Evolutionary conservation across 2,113 vertebrate genomes (phyloP).

Genomic region (Stegostoma tigrinum): DNA sequence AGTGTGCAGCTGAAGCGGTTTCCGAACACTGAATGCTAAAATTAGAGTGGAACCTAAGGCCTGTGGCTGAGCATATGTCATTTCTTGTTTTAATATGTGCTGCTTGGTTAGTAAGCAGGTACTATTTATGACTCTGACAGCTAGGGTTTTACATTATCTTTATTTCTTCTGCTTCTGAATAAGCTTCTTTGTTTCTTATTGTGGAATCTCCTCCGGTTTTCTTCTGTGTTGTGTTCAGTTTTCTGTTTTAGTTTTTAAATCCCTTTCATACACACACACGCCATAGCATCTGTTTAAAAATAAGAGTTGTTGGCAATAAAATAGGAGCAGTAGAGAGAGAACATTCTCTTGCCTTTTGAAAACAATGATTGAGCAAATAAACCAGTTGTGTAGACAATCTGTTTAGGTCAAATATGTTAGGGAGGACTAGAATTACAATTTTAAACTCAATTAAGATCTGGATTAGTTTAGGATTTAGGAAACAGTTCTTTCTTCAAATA

Average conservation of each 20-base stretch:
- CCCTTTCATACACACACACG: not conserved
- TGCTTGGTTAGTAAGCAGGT: slow-evolving; percentile 1
- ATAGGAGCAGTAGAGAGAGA: not conserved
- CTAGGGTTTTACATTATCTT: not conserved
- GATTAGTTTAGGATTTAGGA: not conserved
- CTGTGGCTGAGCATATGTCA: not conserved
- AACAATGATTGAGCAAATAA: not conserved
- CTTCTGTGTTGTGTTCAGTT: not conserved
- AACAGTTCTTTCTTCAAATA: not conserved
- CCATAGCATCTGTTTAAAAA: not conserved
- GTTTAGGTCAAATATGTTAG: not conserved
- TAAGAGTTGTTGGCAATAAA: not conserved
- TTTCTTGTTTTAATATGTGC: not conserved
- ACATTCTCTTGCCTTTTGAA: not conserved
- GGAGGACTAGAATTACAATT: not conserved
- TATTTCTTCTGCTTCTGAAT: not conserved
- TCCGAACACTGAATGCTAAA: slow-evolving; percentile 16
- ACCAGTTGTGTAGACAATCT: not conserved
- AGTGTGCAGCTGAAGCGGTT: not conserved
- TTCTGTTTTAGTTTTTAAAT: not conserved
- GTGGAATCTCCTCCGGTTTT: not conserved
- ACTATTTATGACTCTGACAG: slow-evolving; percentile 17
- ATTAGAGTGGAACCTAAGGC: not conserved
- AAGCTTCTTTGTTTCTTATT: not conserved
- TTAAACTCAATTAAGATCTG: not conserved